Conservation (phyloP, 2,113 vertebrate species). For the Saguinus imperator region DNA sequence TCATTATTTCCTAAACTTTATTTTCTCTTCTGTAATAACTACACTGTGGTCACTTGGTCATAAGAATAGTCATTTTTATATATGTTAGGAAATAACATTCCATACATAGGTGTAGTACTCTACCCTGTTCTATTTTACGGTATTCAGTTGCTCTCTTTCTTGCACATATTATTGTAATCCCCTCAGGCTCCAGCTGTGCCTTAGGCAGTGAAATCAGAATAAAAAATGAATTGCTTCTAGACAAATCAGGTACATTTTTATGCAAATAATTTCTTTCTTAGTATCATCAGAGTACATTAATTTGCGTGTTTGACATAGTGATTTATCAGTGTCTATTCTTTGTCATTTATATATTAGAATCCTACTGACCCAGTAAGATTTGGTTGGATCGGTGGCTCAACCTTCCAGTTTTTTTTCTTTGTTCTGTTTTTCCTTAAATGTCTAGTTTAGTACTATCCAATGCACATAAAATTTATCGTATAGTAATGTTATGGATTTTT, state of each 20-base stretch:
- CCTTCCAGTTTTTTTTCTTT: background rate
- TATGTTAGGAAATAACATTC: background rate
- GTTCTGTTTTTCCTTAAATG: background rate
- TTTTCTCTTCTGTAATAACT: background rate
- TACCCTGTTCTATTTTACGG: background rate
- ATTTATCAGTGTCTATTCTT: conserved; percentile 49
- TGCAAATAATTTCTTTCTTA: conserved; percentile 53
- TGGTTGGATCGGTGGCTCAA: background rate
- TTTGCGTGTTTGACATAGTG: conserved; percentile 46
- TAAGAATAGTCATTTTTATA: background rate
- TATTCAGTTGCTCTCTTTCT: background rate
- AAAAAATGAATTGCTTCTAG: conserved; percentile 63
- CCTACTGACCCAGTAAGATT: background rate
- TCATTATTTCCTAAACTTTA: background rate
- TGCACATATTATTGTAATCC: conserved; percentile 12
- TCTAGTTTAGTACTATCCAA: background rate
- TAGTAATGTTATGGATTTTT: background rate
- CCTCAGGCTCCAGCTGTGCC: conserved; percentile 43
- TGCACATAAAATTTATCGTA: background rate
- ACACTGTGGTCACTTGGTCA: background rate
- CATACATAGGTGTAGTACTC: background rate
- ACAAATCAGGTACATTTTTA: conserved; percentile 65
- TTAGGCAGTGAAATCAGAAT: conserved; percentile 60
- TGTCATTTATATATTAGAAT: background rate
- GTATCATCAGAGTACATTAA: conserved; percentile 58